Conservation (phyloP, 2,797 vertebrate species). For the Trachops cirrhosus region DNA sequence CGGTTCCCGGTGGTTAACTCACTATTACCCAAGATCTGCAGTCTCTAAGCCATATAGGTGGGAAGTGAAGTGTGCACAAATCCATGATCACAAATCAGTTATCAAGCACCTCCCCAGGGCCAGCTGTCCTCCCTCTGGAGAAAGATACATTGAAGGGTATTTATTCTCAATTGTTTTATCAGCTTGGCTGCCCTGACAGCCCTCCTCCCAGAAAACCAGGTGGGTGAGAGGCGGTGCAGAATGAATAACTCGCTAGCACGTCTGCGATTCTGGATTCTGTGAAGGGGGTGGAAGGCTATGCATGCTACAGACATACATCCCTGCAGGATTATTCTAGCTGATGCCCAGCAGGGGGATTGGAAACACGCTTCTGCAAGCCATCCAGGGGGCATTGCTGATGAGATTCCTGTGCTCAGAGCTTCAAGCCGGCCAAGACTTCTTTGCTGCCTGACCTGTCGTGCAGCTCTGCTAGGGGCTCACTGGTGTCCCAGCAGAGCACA, state of each 20-base stretch:
- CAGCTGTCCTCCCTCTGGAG: neutral
- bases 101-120: neutral
- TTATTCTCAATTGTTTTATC: neutral
- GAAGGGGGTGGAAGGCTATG: neutral
- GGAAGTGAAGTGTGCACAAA: neutral
- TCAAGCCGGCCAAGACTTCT: constrained; percentile 82
- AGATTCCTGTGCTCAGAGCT: constrained; percentile 78
- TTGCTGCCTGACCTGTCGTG: constrained; percentile 81
- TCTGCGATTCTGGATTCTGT: neutral
- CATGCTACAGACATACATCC: neutral
- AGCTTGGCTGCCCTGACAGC: neutral
- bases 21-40: neutral
- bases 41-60: neutral
- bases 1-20: neutral
- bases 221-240: neutral
- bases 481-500: constrained; percentile 81
- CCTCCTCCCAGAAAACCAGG: neutral
- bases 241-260: neutral
- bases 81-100: constrained; percentile 19
- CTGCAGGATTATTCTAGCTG: neutral
- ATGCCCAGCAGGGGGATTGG: neutral
- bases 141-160: neutral
- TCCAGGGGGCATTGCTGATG: constrained; percentile 62
- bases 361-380: neutral
- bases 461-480: constrained; percentile 85